phyloP scores from a whole-genome alignment of 2,113 vertebrate species.

The Rhabdornis inornatus region DNA sequence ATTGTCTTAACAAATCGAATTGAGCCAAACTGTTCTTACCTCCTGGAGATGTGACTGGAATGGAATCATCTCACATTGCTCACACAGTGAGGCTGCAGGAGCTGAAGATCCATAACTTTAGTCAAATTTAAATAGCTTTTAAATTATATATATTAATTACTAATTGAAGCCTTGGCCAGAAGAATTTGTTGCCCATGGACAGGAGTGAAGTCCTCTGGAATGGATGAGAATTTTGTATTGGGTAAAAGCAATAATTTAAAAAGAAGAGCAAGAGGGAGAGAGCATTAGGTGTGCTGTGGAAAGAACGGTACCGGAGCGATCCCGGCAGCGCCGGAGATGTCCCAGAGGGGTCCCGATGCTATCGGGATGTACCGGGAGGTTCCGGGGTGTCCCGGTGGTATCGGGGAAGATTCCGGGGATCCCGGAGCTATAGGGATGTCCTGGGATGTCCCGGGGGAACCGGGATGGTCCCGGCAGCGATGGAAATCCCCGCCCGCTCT shows the following conservation, averaged over 20 bases:
- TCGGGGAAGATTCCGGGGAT: background rate
- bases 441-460: background rate
- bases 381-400: accelerated
- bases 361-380: background rate
- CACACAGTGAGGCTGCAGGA: background rate
- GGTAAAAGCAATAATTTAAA: constrained; percentile 36
- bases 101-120: background rate
- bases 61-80: background rate
- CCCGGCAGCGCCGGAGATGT: background rate
- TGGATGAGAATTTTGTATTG: constrained; percentile 7
- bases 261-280: constrained; percentile 46
- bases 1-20: background rate
- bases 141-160: background rate
- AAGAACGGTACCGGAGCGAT: background rate
- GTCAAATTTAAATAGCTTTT: background rate
- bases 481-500: background rate
- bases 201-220: background rate
- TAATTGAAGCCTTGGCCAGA: background rate
- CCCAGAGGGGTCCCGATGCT: background rate
- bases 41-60: background rate
- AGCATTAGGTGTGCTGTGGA: background rate
- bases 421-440: background rate
- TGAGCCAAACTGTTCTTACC: background rate
- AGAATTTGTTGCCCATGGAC: background rate
- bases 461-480: background rate